Conservation (phyloP, 2,113 vertebrate species). For the Trichomycterus rosablanca region DNA sequence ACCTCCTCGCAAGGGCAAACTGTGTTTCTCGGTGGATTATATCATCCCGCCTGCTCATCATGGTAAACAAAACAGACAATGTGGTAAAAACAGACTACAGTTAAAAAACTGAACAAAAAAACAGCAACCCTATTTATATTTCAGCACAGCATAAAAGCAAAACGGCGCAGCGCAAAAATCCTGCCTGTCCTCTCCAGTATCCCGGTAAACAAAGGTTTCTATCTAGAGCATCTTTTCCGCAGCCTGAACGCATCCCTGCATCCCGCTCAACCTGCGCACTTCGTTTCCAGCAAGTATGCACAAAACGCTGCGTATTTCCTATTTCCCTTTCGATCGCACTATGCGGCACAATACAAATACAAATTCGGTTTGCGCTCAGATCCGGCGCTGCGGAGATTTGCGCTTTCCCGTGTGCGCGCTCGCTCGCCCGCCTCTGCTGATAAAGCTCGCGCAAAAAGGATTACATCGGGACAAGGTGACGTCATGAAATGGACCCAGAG, state of each 20-base stretch:
- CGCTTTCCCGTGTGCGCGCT: constrained; percentile 55
- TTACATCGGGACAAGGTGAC: constrained; percentile 86
- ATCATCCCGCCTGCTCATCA: no score
- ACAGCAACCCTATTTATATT: no score
- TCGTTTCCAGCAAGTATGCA: not conserved
- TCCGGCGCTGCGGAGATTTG: constrained; percentile 69
- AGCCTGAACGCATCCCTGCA: constrained; percentile 19
- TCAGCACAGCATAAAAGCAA: no score
- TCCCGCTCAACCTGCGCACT: constrained; percentile 15
- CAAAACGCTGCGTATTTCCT: not conserved
- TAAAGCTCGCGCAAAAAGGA: constrained; percentile 76
- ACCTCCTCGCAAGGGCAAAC: no score
- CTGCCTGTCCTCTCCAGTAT: constrained; percentile 14
- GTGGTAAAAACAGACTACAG: no score
- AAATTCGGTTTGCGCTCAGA: constrained; percentile 45
- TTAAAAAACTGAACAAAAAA: no score
- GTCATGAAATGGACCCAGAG: constrained; percentile 77
- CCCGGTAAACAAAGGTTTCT: constrained; percentile 36
- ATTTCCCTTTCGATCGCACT: not conserved
- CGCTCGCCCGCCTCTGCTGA: constrained; percentile 75
- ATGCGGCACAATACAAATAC: constrained; percentile 12
- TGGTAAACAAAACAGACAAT: no score
- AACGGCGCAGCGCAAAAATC: no score
- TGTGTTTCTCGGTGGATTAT: no score
- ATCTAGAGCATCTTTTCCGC: constrained; percentile 26